Base-by-base conservation (phyloP, 2,797 vertebrate species). In the Coregonus sp. region DNA sequence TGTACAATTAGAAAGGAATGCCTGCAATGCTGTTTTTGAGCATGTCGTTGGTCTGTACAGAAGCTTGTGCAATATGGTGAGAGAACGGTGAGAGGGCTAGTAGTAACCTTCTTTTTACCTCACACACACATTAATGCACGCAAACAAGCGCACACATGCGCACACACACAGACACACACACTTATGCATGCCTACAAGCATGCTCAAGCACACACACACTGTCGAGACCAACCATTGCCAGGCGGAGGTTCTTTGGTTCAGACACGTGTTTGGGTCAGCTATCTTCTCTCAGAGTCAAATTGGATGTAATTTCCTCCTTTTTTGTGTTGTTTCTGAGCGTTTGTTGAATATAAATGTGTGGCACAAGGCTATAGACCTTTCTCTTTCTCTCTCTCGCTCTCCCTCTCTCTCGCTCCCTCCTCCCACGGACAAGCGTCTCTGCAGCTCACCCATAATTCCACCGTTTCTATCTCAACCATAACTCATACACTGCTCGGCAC, bases 1-100 rank as follows among this genome's bases (percentile, higher is more conserved):
- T 94, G 91, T 94, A 94, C 93, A 95, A 93, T 95, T 94, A 95
- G 88, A 88, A 85, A 91, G 91, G 94, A 94, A 95, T 95, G 91
- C 81, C 87, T 86, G 91, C 90, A 89, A 94, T 91, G 93, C 89
- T 86, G 83, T 88, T 89, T 91, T 91, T 70, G 75, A 51, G 66
- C 31, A 37, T 65, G 77, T 73, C 52, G 5, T 35, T 40, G 75
- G 33, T 33, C 76, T 67, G 4, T 14, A 69, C 59, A 9, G 9
- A 73, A 67, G 75, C 65, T 66, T 61, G 73, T 73, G 47, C 15
- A 69, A 70, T 71, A 25, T 11, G 59, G 7, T 25, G 59, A 59
- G 47, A 33, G 51, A 69, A 37, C 25, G 31, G 16, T 6, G 47
- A 37, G 33, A 15, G 56, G 47, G n/a, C 40, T 25, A 15, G 70